Evolutionary conservation across 2,888 invertebrate genomes (phyloP).

Genomic region (Catocala sponsa): DNA sequence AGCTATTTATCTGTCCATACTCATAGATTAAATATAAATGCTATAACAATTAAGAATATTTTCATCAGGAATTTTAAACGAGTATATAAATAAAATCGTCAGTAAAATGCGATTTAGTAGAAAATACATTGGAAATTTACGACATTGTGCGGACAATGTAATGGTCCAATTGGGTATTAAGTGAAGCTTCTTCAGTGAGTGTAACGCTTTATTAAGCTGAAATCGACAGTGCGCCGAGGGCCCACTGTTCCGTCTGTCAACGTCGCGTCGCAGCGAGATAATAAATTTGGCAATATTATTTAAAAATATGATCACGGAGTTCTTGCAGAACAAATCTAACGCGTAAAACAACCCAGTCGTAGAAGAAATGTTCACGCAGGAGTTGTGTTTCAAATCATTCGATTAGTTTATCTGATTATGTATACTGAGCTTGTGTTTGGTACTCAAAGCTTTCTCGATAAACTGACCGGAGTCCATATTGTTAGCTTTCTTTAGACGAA

Average conservation of each 20-base stretch:
- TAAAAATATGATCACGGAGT: neutral
- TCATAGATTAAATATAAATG: too few relatives aligned
- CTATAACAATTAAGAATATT: too few relatives aligned
- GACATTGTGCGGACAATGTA: constrained; percentile 28
- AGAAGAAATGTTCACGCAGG: too few relatives aligned
- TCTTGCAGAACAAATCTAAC: too few relatives aligned
- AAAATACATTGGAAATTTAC: constrained; percentile 32
- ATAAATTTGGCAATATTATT: constrained; percentile 14
- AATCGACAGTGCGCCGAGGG: constrained; percentile 18
- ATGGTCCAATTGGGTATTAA: constrained; percentile 33
- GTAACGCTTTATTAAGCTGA: constrained; percentile 38
- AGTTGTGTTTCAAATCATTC: too few relatives aligned
- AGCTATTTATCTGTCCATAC: too few relatives aligned
- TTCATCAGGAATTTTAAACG: too few relatives aligned
- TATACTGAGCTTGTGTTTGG: constrained; percentile 11
- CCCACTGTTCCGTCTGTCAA: constrained; percentile 31
- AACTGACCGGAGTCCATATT: neutral
- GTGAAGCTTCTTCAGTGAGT: constrained; percentile 40
- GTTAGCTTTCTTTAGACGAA: constrained; percentile 6
- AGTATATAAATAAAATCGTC: constrained; percentile 15
- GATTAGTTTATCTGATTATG: constrained; percentile 6
- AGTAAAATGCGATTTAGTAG: constrained; percentile 35
- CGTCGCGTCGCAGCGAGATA: constrained; percentile 9
- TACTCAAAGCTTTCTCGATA: neutral
- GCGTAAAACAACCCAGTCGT: too few relatives aligned